Percentiles rank a stretch among this genome's conserved stretches.
Evolutionary conservation across 2,888 invertebrate species (phyloP).

Genomic region (Cataglyphis livida): DNA sequence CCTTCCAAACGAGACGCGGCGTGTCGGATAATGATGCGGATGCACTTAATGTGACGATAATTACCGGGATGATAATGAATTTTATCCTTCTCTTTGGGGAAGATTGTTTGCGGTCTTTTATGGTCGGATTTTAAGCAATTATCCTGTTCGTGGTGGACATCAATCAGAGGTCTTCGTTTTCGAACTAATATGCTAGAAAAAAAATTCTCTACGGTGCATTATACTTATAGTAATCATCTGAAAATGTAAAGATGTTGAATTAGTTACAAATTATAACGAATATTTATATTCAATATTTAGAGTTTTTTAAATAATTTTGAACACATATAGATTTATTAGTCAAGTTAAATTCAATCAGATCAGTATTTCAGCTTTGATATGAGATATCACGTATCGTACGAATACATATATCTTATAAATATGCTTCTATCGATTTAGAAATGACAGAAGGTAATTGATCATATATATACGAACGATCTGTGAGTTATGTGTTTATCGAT

Average conservation of each 20-base stretch:
- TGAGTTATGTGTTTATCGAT: background rate
- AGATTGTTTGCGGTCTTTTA: conserved; percentile 48
- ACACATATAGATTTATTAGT: background rate
- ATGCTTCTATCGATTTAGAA: background rate
- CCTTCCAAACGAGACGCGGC: conserved; percentile 37
- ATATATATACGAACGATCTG: background rate
- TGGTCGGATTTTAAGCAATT: conserved; percentile 42
- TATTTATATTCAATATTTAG: background rate
- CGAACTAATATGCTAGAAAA: background rate
- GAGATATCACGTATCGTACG: background rate
- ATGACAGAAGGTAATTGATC: background rate
- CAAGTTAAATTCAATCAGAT: background rate
- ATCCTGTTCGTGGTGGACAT: conserved; percentile 15
- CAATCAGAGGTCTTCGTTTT: background rate
- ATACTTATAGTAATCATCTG: background rate
- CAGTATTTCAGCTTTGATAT: background rate
- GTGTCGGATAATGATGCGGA: conserved; percentile 45
- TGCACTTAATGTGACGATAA: conserved; percentile 52
- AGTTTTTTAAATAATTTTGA: background rate
- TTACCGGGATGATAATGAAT: conserved; percentile 46
- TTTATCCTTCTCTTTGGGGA: conserved; percentile 41
- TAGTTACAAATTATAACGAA: background rate
- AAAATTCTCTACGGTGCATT: background rate
- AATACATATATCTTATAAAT: background rate
- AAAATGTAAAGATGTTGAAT: background rate